Evolutionary conservation across 1,140 invertebrate genomes (phyloP).

Genomic region (Drosophila funebris): DNA sequence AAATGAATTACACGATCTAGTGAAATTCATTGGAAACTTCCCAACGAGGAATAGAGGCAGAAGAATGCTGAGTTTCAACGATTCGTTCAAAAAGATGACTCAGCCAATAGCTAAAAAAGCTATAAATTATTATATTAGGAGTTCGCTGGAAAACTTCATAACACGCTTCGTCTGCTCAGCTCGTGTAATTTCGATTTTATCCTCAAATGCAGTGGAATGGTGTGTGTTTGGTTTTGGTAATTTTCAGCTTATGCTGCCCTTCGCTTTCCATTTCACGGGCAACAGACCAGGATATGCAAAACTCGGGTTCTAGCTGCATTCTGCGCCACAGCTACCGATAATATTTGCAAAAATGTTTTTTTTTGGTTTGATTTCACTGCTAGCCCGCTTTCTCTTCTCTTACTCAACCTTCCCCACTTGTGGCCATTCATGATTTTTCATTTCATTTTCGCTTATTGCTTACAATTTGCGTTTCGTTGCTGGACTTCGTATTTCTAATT

Average conservation of each 20-base stretch:
- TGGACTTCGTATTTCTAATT: conserved; percentile 71
- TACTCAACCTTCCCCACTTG: not conserved
- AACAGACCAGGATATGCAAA: conserved; percentile 53
- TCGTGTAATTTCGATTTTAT: conserved; percentile 48
- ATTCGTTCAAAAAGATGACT: not conserved
- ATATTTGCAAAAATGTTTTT: conserved; percentile 66
- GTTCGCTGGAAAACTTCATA: conserved; percentile 32
- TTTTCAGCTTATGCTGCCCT: conserved; percentile 66
- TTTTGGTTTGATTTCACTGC: conserved; percentile 69
- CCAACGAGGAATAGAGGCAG: too few species aligned
- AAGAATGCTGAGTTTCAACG: not conserved
- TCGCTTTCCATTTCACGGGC: conserved; percentile 77
- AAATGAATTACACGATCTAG: too few species aligned
- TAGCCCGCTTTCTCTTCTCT: conserved; percentile 2
- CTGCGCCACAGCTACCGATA: conserved; percentile 44
- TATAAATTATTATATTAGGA: too few species aligned
- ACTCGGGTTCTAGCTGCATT: conserved; percentile 46
- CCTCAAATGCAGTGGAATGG: not conserved
- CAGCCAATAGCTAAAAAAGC: conserved; percentile 23
- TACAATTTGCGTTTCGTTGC: conserved; percentile 72
- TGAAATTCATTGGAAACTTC: too few species aligned
- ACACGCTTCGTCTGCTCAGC: conserved; percentile 53
- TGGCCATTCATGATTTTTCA: conserved; percentile 79
- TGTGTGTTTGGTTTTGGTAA: conserved; percentile 37
- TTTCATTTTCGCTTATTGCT: conserved; percentile 81